Base-by-base conservation (phyloP, 2,113 vertebrate species). In the Oostethus manadensis region DNA sequence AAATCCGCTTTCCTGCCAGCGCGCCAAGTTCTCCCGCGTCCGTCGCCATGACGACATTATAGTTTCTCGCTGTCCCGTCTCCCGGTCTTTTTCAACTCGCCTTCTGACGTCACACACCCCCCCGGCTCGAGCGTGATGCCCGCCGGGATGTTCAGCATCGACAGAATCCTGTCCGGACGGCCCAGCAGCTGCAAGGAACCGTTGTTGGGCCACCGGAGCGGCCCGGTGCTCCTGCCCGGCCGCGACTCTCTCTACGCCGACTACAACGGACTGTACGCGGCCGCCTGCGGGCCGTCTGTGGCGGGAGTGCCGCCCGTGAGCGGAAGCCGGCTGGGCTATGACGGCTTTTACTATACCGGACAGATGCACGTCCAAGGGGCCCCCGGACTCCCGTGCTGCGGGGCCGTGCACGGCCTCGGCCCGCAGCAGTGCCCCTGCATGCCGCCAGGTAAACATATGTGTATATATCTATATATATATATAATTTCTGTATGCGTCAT, bases 71-170 rank as follows among this genome's bases (percentile, higher is more conserved):
- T 33, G 15, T 16, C 22, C 4, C 14, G 13, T 33, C 29, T 29
- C 1, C 51, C 49, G 33, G 0, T 42, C 57, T 43, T 60, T 17
- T 5, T 20, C 43, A 43, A 10, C 1, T 15, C 6, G 3, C 42
- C 13, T 62, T 61, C 29, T 10, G 2, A 11, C 22, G 7, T 20
- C 15, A 16, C 10, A 10, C n/a, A n/a, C 13, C 17, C n/a, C 18
- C 53, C 23, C 56, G 49, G n/a, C 51, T 55, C 50, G 47, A 66
- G 63, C 68, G 88, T 74, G 72, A 97, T 97, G 95, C 94, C 94
- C 83, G 93, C 93, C 79, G 93, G 92, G 87, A 97, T 98, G 96
- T 98, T 98, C 89, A 98, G 93, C 90, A 98, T 98, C 85, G 96
- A 98, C 91, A 98, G 93, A 77, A 98, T 98, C 84, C 87, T 98